Percentiles rank a stretch among this genome's conserved stretches.
Evolutionary conservation across 2,113 vertebrate genomes (phyloP).

Genomic region (Pogona vitticeps): DNA sequence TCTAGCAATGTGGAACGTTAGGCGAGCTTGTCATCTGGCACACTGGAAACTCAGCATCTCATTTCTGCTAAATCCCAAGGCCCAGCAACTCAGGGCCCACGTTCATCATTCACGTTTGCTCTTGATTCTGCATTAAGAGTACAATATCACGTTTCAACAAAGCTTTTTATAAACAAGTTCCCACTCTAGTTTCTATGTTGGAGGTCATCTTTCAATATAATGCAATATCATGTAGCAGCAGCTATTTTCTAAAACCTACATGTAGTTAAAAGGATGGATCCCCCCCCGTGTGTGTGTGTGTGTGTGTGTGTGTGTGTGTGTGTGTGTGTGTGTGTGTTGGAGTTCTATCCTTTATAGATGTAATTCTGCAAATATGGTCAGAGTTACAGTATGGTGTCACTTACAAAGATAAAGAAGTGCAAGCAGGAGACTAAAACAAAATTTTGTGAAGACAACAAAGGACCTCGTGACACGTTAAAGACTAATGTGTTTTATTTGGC

Average conservation of each 20-base stretch:
- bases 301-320: no score
- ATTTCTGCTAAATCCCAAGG: conserved; percentile 67
- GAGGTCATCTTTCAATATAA: conserved; percentile 48
- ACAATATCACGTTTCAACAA: conserved; percentile 60
- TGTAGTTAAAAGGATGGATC: conserved; percentile 42
- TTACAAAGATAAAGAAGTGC: not conserved
- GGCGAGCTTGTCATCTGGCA: conserved; percentile 69
- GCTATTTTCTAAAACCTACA: conserved; percentile 30
- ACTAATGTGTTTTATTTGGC: no score
- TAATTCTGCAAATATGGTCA: not conserved
- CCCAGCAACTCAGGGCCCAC: conserved; percentile 56
- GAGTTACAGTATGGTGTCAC: not conserved
- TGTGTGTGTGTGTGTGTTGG: conserved; percentile 34
- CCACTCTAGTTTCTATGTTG: conserved; percentile 58
- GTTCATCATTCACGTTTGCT: conserved; percentile 65
- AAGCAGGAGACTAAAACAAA: not conserved
- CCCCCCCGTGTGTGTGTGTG: no score
- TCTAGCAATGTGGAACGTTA: conserved; percentile 54
- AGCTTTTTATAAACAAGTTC: conserved; percentile 63
- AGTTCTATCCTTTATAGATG: conserved; percentile 34
- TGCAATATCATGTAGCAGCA: not conserved
- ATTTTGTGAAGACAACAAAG: not conserved
- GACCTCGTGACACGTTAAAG: no score
- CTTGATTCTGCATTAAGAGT: conserved; percentile 62
- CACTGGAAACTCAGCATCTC: conserved; percentile 64